These are phyloP conservation scores for Corvus cornix DNA, from an alignment of 2,113 vertebrate genomes.

Conservation along the genomic window DNA sequence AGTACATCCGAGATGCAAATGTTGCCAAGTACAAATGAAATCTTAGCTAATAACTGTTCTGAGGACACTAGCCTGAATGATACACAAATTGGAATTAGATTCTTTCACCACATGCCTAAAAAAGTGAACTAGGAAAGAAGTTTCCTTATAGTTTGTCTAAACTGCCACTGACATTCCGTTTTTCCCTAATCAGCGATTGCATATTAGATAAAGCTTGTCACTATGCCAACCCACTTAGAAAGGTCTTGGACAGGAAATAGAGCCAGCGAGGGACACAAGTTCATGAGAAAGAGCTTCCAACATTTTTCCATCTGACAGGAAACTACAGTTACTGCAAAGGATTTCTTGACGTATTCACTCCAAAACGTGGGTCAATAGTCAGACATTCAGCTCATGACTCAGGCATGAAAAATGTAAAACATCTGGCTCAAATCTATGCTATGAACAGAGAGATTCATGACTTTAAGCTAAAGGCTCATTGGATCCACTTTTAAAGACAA, in stretches of 20 bases:
- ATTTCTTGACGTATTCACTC: neutral
- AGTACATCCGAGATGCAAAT: neutral
- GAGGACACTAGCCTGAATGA: neutral
- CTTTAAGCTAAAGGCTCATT: neutral
- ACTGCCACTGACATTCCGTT: neutral
- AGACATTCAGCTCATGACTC: slow-evolving; percentile 9
- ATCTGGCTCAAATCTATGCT: slow-evolving; percentile 23
- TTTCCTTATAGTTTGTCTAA: neutral
- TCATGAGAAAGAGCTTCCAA: slow-evolving; percentile 39
- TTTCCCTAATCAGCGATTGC: neutral
- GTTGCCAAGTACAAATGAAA: neutral
- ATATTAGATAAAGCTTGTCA: neutral
- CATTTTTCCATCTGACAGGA: slow-evolving; percentile 52
- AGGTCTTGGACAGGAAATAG: slow-evolving; percentile 17
- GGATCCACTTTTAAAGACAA: neutral
- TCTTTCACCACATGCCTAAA: neutral
- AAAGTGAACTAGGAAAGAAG: neutral
- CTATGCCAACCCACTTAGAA: neutral
- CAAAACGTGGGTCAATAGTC: neutral
- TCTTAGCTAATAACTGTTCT: neutral
- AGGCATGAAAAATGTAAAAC: slow-evolving; percentile 43
- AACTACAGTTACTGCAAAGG: slow-evolving; percentile 16
- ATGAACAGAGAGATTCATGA: neutral
- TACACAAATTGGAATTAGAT: neutral
- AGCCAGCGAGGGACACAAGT: neutral